A percentile compares a stretch with the other conserved stretches of the same genome.
Conservation (phyloP, 2,888 invertebrate species). For the Xestia sexstrigata region DNA sequence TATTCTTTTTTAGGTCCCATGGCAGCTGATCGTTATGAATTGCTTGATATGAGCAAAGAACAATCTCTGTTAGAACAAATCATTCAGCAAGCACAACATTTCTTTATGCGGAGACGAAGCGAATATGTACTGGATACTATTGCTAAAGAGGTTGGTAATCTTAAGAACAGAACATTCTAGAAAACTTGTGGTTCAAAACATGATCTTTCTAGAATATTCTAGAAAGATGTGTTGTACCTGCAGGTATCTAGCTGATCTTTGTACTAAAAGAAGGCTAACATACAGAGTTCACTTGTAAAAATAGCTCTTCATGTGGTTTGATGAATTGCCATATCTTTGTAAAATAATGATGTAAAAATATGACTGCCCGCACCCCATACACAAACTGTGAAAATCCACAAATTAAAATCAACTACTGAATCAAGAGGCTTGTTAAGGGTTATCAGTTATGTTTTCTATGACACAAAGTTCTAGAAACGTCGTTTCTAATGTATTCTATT, state of each 20-base stretch:
- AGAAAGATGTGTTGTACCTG: not conserved
- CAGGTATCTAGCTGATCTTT: not conserved
- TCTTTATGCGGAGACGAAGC: constrained; percentile 97
- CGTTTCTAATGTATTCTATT: constrained; percentile 33
- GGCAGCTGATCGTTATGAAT: constrained; percentile 96
- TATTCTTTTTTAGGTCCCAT: constrained; percentile 92
- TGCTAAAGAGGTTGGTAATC: constrained; percentile 93
- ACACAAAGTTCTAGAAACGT: constrained; percentile 15
- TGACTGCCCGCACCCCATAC: not conserved
- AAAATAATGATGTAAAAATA: not conserved
- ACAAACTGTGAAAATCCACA: not conserved
- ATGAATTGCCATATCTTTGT: not conserved
- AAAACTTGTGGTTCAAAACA: not conserved
- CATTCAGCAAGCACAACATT: constrained; percentile 98
- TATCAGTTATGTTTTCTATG: not conserved
- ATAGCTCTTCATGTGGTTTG: not conserved
- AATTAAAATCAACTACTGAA: not conserved
- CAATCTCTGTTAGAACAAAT: constrained; percentile 98
- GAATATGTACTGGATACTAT: constrained; percentile 98
- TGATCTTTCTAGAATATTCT: not conserved
- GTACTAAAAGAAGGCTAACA: not conserved
- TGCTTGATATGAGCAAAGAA: constrained; percentile 97
- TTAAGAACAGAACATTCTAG: not conserved
- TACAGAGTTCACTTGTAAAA: constrained; percentile 3
- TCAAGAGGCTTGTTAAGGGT: constrained; percentile 9